Evolutionary conservation across 2,888 invertebrate species (phyloP), one percentile per base, ranked within the genome.

Genomic region (Dicyrtoma fusca): DNA sequence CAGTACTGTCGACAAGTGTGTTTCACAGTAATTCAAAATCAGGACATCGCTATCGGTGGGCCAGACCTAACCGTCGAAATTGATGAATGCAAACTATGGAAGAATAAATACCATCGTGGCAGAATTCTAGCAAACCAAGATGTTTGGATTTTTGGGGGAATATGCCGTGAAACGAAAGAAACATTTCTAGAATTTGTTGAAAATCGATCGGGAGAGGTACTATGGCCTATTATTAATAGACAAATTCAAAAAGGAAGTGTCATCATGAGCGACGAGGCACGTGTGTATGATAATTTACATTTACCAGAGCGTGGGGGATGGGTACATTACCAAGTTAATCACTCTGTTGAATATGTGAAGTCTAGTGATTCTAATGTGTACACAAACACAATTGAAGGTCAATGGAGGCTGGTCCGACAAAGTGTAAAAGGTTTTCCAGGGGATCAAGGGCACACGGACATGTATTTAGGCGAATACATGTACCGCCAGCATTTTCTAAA

Each of bases 351-450:
- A 23, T 75, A 71, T 53, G 75, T 73, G 3, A 55, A 75, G 19
- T 73, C 75, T 6, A 49, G 26, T 5, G 51, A 74, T 26, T 69
- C 55, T 0, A 66, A 65, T 34, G 57, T 74, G 11, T 34, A 74
- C 34, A 74, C 73, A 1, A 75, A 75, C 59, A 71, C 69, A 0
- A 64, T 75, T 21, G 75, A 74, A 42, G 13, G 73, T 14, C 23
- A 53, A 23, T 74, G 74, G 75, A 57, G 68, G 1, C 14, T 53
- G 14, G 1, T 72, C 3, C 3, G 11, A 49, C 3, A 34, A 8
- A 34, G 8, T 3, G 34, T 34, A 8, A 34, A 34, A 8, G 34
- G 34, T 34, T 3, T 3, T 34, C 8, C 8, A 5, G 34, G 34
- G 3, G 34, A 34, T 34, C 34, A 34, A 8, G 4, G 8, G 3